Percentiles rank a stretch among this genome's conserved stretches.
These are phyloP conservation scores for Crotalus adamanteus DNA, from an alignment of 2,797 vertebrate genomes.

Conservation along the genomic window DNA sequence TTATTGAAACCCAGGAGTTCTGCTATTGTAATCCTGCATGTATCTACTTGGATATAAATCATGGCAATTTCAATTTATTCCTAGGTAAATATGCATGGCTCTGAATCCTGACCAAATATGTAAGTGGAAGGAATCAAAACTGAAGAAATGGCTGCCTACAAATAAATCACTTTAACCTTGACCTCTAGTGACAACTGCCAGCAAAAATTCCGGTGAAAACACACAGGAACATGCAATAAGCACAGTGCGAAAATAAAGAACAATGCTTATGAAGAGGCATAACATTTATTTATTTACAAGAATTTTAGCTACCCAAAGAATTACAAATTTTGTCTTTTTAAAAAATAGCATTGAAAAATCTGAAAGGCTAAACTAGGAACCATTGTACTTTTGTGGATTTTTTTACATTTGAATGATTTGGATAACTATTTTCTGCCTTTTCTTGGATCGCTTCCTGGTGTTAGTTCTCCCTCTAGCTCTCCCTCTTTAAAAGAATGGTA, in stretches of 20 bases:
- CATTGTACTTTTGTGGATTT: background rate
- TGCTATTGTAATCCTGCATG: background rate
- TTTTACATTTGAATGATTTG: conserved; percentile 25
- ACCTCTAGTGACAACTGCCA: conserved; percentile 38
- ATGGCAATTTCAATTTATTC: background rate
- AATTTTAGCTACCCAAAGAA: conserved; percentile 37
- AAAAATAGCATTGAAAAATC: conserved; percentile 28
- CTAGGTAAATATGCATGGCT: background rate
- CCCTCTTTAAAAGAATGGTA: conserved; percentile 60
- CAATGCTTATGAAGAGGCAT: conserved; percentile 49
- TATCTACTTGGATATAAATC: background rate
- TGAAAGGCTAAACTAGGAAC: background rate
- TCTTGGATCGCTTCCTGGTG: conserved; percentile 46
- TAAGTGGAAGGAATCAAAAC: background rate
- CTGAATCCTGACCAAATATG: background rate
- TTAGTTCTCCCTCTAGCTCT: conserved; percentile 61
- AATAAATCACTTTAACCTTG: conserved; percentile 34
- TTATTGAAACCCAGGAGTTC: background rate
- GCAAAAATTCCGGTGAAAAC: conserved; percentile 54
- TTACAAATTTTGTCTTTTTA: conserved; percentile 6
- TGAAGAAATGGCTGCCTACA: background rate
- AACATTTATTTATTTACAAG: conserved; percentile 60
- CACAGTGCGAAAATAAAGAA: conserved; percentile 55
- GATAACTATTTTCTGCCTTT: conserved; percentile 21
- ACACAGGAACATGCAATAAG: conserved; percentile 51